Evolutionary conservation across 35 echinoderm and acorn worm genomes (phyloP), one percentile per base, ranked within the genome.

Genomic region (Stichopus chloronotus): DNA sequence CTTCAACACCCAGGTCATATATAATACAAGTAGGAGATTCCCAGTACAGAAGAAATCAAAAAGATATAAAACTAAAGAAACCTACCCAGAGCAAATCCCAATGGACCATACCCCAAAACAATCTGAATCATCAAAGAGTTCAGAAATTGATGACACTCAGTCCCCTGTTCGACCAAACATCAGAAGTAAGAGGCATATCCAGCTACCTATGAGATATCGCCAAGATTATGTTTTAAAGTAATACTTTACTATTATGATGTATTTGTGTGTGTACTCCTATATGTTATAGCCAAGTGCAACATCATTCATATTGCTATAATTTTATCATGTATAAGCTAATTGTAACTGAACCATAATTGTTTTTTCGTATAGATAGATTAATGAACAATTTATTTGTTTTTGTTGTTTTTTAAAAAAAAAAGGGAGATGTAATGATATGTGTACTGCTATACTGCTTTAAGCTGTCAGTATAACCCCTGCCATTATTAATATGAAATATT

Each of bases 31-130:
- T 81, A 7, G 19, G 78, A 81, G 24, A 81, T 53, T 5, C 23
- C 5, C 78, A 30, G 52, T 43, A 81, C 52, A 5, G 78, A 25
- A 81, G 23, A 6, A 81, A 81, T 81, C 23, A 25, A 22, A 22
- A 81, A 81, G 78, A 81, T 43, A 25, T 81, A 81, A 81, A 81
- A 81, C 78, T 56, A 30, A 81, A 25, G 78, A 81, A 81, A 25
- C 78, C 13, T 23, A 81, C 11, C 21, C 78, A 25, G 11, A 81
- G 11, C 78, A 52, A 81, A 25, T 12, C 11, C 78, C 21, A 81
- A 52, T 53, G 4, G 78, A 30, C 21, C 21, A 25, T 81, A 81
- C 78, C 6, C 78, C 78, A 21, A 17, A 76, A 8, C 16, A 76
- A 17, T 76, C 72, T 21, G 72, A 76, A 76, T 21, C 7, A 76